Percentiles rank a stretch among this genome's conserved stretches.
Conservation (phyloP, 2,113 vertebrate genomes). For the Gymnogyps californianus region DNA sequence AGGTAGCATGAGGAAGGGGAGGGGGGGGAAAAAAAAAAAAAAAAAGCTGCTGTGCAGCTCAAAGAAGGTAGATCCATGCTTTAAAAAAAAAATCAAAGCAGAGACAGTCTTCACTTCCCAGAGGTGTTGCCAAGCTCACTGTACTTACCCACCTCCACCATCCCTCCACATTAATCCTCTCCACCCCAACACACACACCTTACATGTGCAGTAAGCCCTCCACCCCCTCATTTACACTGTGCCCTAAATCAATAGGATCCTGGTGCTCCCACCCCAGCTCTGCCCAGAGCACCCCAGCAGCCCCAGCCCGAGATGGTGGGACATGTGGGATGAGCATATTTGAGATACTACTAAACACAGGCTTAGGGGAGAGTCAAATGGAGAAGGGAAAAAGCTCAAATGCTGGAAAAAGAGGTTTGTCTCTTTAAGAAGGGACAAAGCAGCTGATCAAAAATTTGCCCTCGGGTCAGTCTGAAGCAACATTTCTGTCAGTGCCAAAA, state of each 20-base stretch:
- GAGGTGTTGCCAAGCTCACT: neutral
- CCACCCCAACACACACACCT: neutral
- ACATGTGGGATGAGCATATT: neutral
- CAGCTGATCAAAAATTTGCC: neutral
- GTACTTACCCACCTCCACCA: neutral
- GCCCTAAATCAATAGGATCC: accelerated
- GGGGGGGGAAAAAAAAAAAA: too few species aligned
- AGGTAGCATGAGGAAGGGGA: accelerated
- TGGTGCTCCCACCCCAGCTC: neutral
- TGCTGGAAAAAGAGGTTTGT: neutral
- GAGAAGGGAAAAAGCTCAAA: neutral
- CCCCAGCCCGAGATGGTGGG: neutral
- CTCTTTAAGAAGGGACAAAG: neutral
- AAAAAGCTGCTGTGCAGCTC: neutral
- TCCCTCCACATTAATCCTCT: neutral
- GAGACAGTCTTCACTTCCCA: neutral
- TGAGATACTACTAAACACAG: accelerated
- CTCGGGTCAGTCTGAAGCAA: slow-evolving; percentile 4
- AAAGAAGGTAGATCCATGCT: neutral
- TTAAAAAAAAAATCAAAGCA: neutral
- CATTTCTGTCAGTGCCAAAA: neutral
- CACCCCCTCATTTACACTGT: neutral
- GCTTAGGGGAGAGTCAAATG: accelerated
- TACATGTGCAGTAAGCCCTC: accelerated
- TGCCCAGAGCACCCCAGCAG: neutral